Base-by-base conservation (phyloP, 2,797 vertebrate species). In the Molossus alvarezi region DNA sequence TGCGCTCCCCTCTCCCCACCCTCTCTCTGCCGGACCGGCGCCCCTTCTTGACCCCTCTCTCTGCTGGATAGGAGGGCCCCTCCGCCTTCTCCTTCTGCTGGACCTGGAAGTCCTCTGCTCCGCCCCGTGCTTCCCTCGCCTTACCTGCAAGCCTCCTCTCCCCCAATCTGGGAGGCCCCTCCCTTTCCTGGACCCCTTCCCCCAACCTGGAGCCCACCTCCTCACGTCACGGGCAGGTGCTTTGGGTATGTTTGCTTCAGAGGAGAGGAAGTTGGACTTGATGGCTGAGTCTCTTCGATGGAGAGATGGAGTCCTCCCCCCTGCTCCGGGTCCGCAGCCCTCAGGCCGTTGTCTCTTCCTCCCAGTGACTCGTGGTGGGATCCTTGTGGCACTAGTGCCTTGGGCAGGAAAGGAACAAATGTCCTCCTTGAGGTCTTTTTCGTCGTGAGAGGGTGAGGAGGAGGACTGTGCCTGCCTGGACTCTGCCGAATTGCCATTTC, bases 271-370 rank as follows among this genome's bases (percentile, higher is more conserved):
- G 45, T 79, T 90, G 21, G 60, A 48, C 45, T n/a, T 12, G 62
- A n/a, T 45, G 17, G 41, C 45, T 0, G n/a, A 71, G 88, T 15
- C 1, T 67, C 25, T 33, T 69, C 37, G 1, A 13, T 23, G 1
- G 33, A 6, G 41, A 71, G 33, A 1, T n/a, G 0, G n/a, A 4
- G 1, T 7, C n/a, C 51, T 57, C 72, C 45, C 87, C 13, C 21
- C 41, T 9, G 75, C 14, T 23, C 17, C 23, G 58, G 60, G 76
- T 33, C 51, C 18, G 64, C 23, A 25, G 51, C 60, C 51, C 76
- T 58, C 21, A 1, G 12, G 1, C 27, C n/a, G 14, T 15, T 9
- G n/a, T 12, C 23, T n/a, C 37, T 64, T 55, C 55, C 33, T 27
- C 29, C 76, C 57, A 3, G 45, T 18, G 73, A 14, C n/a, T 65